Evolutionary conservation across 2,888 invertebrate species (phyloP).

Genomic region (Epiperipatus broadwayi): DNA sequence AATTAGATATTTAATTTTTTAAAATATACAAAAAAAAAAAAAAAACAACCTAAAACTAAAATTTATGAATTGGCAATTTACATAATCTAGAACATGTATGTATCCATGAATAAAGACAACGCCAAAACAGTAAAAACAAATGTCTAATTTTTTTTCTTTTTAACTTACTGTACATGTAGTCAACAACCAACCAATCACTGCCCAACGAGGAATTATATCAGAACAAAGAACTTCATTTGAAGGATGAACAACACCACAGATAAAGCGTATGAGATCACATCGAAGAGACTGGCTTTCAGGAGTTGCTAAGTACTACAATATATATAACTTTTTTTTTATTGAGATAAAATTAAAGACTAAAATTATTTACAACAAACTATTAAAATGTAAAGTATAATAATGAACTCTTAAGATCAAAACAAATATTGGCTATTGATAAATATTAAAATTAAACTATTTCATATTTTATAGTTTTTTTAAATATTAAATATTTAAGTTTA

Average conservation of each 20-base stretch:
- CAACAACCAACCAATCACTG: slow-evolving; percentile 78
- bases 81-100: neutral
- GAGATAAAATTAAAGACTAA: slow-evolving; percentile 1
- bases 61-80: too few relatives aligned
- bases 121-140: too few relatives aligned
- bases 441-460: too few relatives aligned
- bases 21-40: too few relatives aligned
- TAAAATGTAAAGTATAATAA: neutral
- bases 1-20: too few relatives aligned
- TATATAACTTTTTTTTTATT: too few relatives aligned
- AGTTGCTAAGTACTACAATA: slow-evolving; percentile 58
- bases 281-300: slow-evolving; percentile 74
- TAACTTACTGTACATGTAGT: slow-evolving; percentile 72
- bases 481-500: too few relatives aligned
- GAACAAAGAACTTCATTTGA: slow-evolving; percentile 77
- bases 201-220: slow-evolving; percentile 87
- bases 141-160: too few relatives aligned
- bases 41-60: too few relatives aligned
- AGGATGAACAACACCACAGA: slow-evolving; percentile 81
- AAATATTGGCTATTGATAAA: neutral
- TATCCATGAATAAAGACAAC: neutral
- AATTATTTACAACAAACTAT: slow-evolving; percentile 6
- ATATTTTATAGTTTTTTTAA: too few relatives aligned
- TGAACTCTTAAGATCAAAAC: slow-evolving; percentile 5
- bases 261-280: slow-evolving; percentile 79